Base-by-base conservation (phyloP, 1,140 invertebrate genomes). In the Listronotus bonariensis region DNA sequence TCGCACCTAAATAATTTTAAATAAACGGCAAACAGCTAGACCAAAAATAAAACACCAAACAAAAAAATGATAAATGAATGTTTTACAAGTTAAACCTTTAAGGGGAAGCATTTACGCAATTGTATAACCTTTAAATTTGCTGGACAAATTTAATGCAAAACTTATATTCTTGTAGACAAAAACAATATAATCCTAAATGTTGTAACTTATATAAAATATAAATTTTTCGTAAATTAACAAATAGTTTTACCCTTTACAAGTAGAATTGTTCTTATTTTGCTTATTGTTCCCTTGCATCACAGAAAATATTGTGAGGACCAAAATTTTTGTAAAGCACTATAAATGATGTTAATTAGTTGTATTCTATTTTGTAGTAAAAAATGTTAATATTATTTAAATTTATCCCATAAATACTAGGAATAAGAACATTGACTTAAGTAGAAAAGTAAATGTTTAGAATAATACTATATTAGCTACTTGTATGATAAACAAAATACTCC, bases 41-140 rank as follows among this genome's bases (percentile, higher is more conserved):
- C 14, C 48, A 52, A 52, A 49, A 52, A 36, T 52, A 31, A 49
- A 31, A 17, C 42, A 52, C 32, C 14, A 52, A 17, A 45, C 40
- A 11, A 45, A 45, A 14, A 14, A 11, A 45, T 45, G 12, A 17
- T 8, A 3, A 7, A 45, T 17, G 42, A 45, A 45, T 45, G 42
- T 45, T 14, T 45, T 14, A 45, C 3, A 45, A 6, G 14, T 45
- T 5, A 45, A 45, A 45, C 17, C 17, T 8, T 45, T 45, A 45
- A 45, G n/a, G 17, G 42, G n/a, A 45, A 14, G 17, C n/a, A 14
- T 45, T 45, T 14, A 17, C 42, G 42, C n/a, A 45, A 45, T 2
- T 45, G 2, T 18, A 45, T 14, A 17, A 2, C 8, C 1, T 45
- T n/a, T 17, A n/a, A 14, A 45, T 45, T 45, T 45, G n/a, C 42